phyloP scores from a whole-genome alignment of 35 echinoderm and acorn worm species.

The Ptychodera flava region DNA sequence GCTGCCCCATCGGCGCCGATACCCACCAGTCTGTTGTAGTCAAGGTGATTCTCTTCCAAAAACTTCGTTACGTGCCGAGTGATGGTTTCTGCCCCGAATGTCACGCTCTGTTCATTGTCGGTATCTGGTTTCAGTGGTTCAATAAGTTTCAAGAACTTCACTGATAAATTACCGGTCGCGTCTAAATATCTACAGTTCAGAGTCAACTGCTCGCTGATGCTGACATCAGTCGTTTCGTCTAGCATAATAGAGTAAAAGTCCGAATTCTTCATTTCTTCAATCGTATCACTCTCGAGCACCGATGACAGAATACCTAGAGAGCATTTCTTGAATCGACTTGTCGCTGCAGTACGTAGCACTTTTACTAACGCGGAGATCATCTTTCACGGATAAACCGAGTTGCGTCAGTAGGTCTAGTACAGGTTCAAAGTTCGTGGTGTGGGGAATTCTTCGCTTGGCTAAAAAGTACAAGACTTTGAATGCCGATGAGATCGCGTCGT shows the following conservation, averaged over 20 bases:
- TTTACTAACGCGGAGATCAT: slow-evolving; percentile 20
- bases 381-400: slow-evolving; percentile 8
- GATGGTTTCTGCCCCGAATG: slow-evolving; percentile 27
- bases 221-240: slow-evolving; percentile 38
- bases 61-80: slow-evolving; percentile 22
- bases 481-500: slow-evolving; percentile 25
- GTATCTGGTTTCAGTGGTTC: slow-evolving; percentile 22
- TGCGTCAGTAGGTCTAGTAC: slow-evolving; percentile 17
- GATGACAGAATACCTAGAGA: slow-evolving; percentile 11
- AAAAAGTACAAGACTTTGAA: slow-evolving; percentile 35
- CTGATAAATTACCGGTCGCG: slow-evolving; percentile 13
- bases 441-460: slow-evolving; percentile 22
- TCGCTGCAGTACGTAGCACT: slow-evolving; percentile 26
- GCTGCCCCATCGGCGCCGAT: slow-evolving; percentile 35
- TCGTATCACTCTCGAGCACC: slow-evolving; percentile 19
- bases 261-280: slow-evolving; percentile 15
- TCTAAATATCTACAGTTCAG: slow-evolving; percentile 14
- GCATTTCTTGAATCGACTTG: slow-evolving; percentile 32
- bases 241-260: slow-evolving; percentile 30
- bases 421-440: slow-evolving; percentile 30
- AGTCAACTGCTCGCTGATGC: slow-evolving; percentile 33
- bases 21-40: slow-evolving; percentile 21
- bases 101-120: neutral
- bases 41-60: slow-evolving; percentile 12
- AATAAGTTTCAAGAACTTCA: slow-evolving; percentile 28